Evolutionary conservation across 2,113 vertebrate genomes (phyloP), one percentile per base, ranked within the genome.

Genomic region (Cnemophilus loriae): DNA sequence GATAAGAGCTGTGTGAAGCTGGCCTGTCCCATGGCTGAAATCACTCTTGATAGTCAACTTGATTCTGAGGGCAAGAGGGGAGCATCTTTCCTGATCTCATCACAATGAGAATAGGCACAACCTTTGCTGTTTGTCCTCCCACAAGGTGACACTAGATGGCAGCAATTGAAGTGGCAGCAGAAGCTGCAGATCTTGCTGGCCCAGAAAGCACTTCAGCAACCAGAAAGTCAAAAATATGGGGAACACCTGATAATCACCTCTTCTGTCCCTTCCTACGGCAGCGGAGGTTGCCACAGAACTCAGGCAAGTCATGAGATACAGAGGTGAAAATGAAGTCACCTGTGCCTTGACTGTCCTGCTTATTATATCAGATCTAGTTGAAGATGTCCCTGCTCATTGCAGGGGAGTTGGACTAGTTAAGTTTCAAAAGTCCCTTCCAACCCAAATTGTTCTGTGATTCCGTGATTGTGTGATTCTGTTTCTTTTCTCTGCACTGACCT

Each of bases 91-190:
- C 44, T 10, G 35, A 27, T 11, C 23, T 42, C 5, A 0, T 17
- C 23, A 0, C 1, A 10, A 6, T 14, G 42, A 53, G 42, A 65
- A 21, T 20, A 12, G 26, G 5, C 39, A 21, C 57, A 7, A n/a
- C 22, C 76, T 42, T 12, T 11, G 52, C 47, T 44, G 18, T 89
- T 89, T 52, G 87, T 92, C 83, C 71, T 95, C 83, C 93, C 85
- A 41, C 61, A 30, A 87, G 57, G 60, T 88, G 94, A 97, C 96
- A 96, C 88, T 96, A 97, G 96, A 90, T 95, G 95, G 96, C 95
- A 96, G 96, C 92, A 97, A 81, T 0, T 86, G 92, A 96, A 96
- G 93, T 90, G 68, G 32, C 93, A 94, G 83, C 28, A 42, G 69
- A 12, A 86, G 56, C 50, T 37, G 71, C 56, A 37, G 82, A 0